Evolutionary conservation across 2,113 vertebrate species (phyloP), one percentile per base, ranked within the genome.

Genomic region (Pogonocichla stellata): DNA sequence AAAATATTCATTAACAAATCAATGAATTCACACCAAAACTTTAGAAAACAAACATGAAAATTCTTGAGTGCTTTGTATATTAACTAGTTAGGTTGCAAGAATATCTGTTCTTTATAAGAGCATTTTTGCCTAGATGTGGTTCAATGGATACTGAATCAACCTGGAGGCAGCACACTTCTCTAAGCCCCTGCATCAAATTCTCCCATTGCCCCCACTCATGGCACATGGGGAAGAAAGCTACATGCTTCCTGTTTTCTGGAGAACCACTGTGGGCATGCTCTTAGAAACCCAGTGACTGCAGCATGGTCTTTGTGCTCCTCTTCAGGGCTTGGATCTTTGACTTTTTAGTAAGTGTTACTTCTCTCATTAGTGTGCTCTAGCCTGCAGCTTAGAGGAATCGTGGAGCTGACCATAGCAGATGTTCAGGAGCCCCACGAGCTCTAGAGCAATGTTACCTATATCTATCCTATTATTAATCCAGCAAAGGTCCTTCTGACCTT

Each of bases 1-100:
- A 93, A 96, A 94, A 81, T 94, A 96, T 95, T 95, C 8, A 94
- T 93, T 84, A 69, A 34, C 33, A 92, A 92, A 85, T 94, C 69
- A 90, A 92, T 65, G 25, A 88, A 83, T 81, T 88, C 80, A 85
- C 47, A 89, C 13, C 14, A 77, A 92, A 84, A 65, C 5, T 20
- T 62, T 61, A 43, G 34, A 60, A 80, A 84, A 83, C n/a, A 85
- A 77, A 84, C 14, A 79, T 26, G 29, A 56, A 64, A 62, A 77
- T 24, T 25, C 26, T 26, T 19, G 33, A 87, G 1, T 61, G 8
- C 20, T 81, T 38, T 12, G 14, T 60, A 5, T 71, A 45, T 48
- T 82, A 74, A 33, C 24, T 20, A 70, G 19, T 20, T 15, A 58
- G 20, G 14, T 31, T 4, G 0, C 47, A 34, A 73, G 26, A 58